phyloP scores from a whole-genome alignment of 2,888 invertebrate species.

The Antheraea assamensis region DNA sequence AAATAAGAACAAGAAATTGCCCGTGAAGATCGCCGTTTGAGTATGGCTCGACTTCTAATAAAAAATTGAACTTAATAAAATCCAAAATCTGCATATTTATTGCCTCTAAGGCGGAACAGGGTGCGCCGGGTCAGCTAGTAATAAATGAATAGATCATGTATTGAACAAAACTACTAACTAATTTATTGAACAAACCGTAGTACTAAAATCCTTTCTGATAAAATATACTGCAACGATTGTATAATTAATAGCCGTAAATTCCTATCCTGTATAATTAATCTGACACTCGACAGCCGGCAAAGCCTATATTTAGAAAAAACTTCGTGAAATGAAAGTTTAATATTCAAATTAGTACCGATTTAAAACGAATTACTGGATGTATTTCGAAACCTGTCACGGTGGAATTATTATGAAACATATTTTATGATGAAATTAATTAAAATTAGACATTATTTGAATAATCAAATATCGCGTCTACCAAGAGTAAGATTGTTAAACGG shows the following conservation, averaged over 20 bases:
- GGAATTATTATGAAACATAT: background rate
- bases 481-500: conserved; percentile 53
- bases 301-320: background rate
- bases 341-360: background rate
- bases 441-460: conserved; percentile 44
- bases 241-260: background rate
- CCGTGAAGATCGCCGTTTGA: too few species aligned
- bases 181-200: background rate
- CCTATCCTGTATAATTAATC: background rate
- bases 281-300: background rate
- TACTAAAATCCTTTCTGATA: background rate
- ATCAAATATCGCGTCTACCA: conserved; percentile 51
- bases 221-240: background rate
- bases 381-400: conserved; percentile 6
- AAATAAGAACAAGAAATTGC: too few species aligned
- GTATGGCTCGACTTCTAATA: too few species aligned
- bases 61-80: too few species aligned
- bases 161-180: too few species aligned
- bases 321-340: background rate
- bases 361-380: background rate
- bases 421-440: conserved; percentile 8
- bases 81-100: too few species aligned
- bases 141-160: too few species aligned
- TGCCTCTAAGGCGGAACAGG: too few species aligned
- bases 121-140: too few species aligned